Conservation (phyloP, 2,888 invertebrate genomes). For the Sinhomidia bicolor region DNA sequence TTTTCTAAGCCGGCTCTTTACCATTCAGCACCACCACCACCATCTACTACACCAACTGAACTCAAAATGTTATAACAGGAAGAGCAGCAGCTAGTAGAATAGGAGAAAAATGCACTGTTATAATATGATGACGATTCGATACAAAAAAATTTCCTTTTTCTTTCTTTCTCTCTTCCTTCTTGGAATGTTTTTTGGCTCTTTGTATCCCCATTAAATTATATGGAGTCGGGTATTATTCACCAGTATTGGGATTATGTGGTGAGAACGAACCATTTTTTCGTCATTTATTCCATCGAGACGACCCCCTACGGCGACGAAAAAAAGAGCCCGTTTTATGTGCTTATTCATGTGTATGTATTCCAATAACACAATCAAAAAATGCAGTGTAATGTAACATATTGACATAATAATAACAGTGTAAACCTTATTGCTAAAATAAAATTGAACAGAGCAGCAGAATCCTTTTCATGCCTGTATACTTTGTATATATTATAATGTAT, state of each 20-base stretch:
- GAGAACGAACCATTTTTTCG: slow-evolving; percentile 45
- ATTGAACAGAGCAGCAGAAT: background rate
- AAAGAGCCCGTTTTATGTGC: slow-evolving; percentile 16
- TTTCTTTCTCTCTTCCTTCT: background rate
- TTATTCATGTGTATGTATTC: slow-evolving; percentile 13
- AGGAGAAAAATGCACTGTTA: background rate
- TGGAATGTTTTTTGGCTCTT: slow-evolving; percentile 57
- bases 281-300: slow-evolving; percentile 49
- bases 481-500: background rate
- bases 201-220: slow-evolving; percentile 61
- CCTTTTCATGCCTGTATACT: background rate
- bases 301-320: slow-evolving; percentile 59
- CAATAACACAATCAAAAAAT: slow-evolving; percentile 54
- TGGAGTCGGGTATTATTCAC: slow-evolving; percentile 38
- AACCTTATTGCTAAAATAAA: background rate
- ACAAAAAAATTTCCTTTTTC: slow-evolving; percentile 36
- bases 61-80: background rate
- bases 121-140: slow-evolving; percentile 18
- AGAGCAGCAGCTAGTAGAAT: background rate
- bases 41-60: slow-evolving; percentile 46
- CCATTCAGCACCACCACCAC: slow-evolving; percentile 48
- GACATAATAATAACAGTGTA: slow-evolving; percentile 4
- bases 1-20: slow-evolving; percentile 47
- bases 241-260: slow-evolving; percentile 53
- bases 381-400: slow-evolving; percentile 35